Evolutionary conservation across 2,797 vertebrate species (phyloP).

Genomic region (Denticeps clupeoides): DNA sequence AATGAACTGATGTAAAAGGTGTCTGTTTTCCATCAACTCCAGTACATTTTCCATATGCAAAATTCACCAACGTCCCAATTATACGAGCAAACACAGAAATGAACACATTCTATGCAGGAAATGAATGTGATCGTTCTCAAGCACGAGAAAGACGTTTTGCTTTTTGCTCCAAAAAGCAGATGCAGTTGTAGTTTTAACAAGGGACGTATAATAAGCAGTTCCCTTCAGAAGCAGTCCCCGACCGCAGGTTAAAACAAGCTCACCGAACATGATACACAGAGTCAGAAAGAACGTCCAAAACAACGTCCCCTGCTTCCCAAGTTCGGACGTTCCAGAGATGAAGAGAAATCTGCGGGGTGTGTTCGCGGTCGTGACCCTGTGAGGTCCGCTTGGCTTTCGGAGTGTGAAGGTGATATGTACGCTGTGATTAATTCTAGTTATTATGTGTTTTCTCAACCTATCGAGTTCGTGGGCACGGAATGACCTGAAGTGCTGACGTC

Average conservation of each 20-base stretch:
- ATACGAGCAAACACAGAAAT: too few relatives aligned
- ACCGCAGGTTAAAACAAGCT: constrained; percentile 35
- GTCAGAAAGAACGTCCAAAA: constrained; percentile 26
- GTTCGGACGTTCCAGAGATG: constrained; percentile 15
- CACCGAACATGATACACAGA: constrained; percentile 17
- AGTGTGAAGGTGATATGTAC: too few relatives aligned
- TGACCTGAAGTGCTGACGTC: too few relatives aligned
- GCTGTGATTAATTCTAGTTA: too few relatives aligned
- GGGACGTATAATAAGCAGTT: constrained; percentile 8
- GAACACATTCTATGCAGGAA: too few relatives aligned
- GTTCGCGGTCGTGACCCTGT: too few relatives aligned
- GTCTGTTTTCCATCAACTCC: constrained; percentile 5
- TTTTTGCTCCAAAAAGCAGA: constrained; percentile 3
- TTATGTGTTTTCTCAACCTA: too few relatives aligned
- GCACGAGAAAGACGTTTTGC: not conserved
- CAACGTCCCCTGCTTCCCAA: constrained; percentile 17
- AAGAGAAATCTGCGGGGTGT: not conserved
- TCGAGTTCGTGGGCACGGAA: too few relatives aligned
- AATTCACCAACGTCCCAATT: too few relatives aligned
- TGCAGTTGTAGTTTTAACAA: constrained; percentile 6
- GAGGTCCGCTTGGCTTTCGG: too few relatives aligned
- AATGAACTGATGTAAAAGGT: constrained; percentile 1
- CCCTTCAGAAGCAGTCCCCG: constrained; percentile 28
- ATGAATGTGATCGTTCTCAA: too few relatives aligned
- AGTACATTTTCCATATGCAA: too few relatives aligned